Evolutionary conservation across 1,140 invertebrate species (phyloP), one percentile per base, ranked within the genome.

Genomic region (Heliconius melpomene): DNA sequence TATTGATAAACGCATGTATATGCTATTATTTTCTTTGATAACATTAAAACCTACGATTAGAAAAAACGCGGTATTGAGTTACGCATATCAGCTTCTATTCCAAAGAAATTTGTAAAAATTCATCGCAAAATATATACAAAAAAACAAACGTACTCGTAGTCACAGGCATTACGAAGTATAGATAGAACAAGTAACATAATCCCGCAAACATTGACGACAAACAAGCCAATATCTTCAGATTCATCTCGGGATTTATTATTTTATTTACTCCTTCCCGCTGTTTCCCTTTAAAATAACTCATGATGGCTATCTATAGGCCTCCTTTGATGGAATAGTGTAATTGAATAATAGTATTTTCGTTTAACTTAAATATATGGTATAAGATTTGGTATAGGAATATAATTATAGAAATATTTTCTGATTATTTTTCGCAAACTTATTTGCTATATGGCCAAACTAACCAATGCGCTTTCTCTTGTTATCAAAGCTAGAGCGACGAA

Each of bases 171-270:
- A 3, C 9, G 18, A 29, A 66, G 26, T 66, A 29, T 26, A 13
- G 23, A 29, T 16, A 13, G 11, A 29, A 66, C 11, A 18, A 66
- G 60, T 66, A 66, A 66, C 60, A 29, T 66, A 66, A 66, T 29
- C 26, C 60, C 26, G 3, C 60, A 29, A 66, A 16, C 60, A 66
- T 66, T 66, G 5, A 29, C 26, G 60, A 66, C 26, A 66, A 66
- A 66, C 26, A 66, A 66, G 60, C 26, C 60, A 66, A 66, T 66
- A 66, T 66, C 26, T 66, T 66, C 9, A 29, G 60, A 66, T 29
- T 66, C 60, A 66, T 66, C 60, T 66, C 60, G 13, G n/a, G 60
- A 66, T 66, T 66, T 66, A 66, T 66, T 66, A 66, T 66, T 26
- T 66, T 66, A 66, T 66, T 66, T 66, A 66, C 60, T 66, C 26